Base-by-base conservation (phyloP, 2,113 vertebrate genomes). In the Falcunculus frontatus region DNA sequence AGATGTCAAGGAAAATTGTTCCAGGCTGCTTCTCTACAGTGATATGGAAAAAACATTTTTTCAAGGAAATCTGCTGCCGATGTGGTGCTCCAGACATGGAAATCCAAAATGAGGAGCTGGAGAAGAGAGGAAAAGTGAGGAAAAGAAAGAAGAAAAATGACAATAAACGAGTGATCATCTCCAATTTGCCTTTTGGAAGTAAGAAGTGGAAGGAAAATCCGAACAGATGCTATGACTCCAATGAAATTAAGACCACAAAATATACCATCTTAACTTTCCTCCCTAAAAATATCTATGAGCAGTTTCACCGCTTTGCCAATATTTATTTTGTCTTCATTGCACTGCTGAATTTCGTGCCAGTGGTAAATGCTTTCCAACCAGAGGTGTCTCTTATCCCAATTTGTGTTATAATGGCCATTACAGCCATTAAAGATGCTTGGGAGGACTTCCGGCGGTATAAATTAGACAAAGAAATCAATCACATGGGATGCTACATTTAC, bases 391-490 rank as follows among this genome's bases (percentile, higher is more conserved):
- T 98, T 56, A 98, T 99, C 74, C 99, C 99, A 4, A 96, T 99
- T 52, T 98, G 98, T 91, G 67, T 98, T 84, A 99, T 99, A 74
- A 89, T 99, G 96, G 91, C 96, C 5, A 96, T 99, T 56, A 99
- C 99, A 1, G 99, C 99, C 49, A 75, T 99, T 59, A 99, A 99
- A 95, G 99, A 99, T 29, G 98, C 98, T 70, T 99, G 99, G 99
- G 99, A 99, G 91, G 99, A 99, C 94, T 98, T 99, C 93, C 97
- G 98, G 83, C 97, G 99, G n/a, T 99, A 98, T 94, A 98, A 98
- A 84, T 96, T 98, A 1, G 99, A 99, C 97, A 98, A 95, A 96
- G 97, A 98, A 97, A 98, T 99, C 95, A 99, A 99, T 97, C 98
- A 97, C 82, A 98, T 86, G 63, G 97, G 95, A 9, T 99, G 99